Evolutionary conservation across 1,140 invertebrate species (phyloP), one percentile per base, ranked within the genome.

Genomic region (Laupala kohalensis): DNA sequence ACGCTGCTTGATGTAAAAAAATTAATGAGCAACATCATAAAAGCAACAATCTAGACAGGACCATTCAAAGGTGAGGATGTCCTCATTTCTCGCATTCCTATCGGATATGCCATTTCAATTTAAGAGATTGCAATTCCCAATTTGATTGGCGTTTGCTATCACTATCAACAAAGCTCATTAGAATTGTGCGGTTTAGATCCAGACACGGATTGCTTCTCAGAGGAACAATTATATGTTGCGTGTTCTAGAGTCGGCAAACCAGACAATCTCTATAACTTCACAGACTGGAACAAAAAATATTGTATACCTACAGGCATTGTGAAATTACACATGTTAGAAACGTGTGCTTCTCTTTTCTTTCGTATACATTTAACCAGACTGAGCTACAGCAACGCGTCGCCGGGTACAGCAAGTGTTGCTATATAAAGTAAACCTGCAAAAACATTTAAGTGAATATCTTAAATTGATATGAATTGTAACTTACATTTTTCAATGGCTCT

Each of bases 131-230:
- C 83, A 86, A 73, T 85, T 86, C 79, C 81, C 83, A 25, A 62
- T 87, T 0, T 75, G 79, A 71, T 70, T 82, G 3, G 75, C 77
- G 4, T 86, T 84, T 77, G 80, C 83, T 25, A 84, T 85, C 77
- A 83, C 84, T 0, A 83, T 86, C 5, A 86, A 86, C 76, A 86
- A 86, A 77, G 74, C 82, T 5, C 85, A 87, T 76, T 78, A 74
- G 70, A 75, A 65, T 75, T 78, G 69, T 76, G 74, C 71, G 79
- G 80, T 23, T 62, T 82, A 62, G 72, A 79, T 75, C 77, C 83
- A 26, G 72, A 75, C 74, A 73, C 76, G 63, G 64, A 74, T 73
- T 78, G 77, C 74, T 83, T 84, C 74, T 78, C 78, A 15, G 79
- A 81, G 76, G 80, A 80, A n/a, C 79, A 84, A 76, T 75, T 82